phyloP scores from a whole-genome alignment of 2,888 invertebrate species.

The Gerris lacustris region DNA sequence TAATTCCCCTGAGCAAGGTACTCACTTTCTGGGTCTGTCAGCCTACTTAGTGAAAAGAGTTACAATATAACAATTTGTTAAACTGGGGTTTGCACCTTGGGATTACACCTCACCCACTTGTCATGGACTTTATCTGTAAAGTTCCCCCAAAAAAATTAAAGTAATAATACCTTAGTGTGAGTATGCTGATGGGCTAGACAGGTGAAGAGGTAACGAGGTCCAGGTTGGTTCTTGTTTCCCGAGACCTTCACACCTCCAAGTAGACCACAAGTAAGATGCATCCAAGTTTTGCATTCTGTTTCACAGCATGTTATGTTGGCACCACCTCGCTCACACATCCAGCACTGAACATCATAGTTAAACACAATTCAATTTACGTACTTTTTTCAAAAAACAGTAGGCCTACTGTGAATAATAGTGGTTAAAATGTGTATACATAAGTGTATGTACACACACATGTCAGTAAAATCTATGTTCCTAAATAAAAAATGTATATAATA shows the following conservation, averaged over 20 bases:
- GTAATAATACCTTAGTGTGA: conserved; percentile 25
- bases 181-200: conserved; percentile 26
- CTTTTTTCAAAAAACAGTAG: no score
- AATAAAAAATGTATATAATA: no score
- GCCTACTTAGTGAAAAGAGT: no score
- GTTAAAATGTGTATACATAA: no score
- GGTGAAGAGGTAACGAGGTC: conserved; percentile 25
- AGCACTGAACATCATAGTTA: conserved; percentile 34
- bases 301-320: conserved; percentile 42
- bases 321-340: conserved; percentile 35
- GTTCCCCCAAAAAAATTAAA: not conserved
- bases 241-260: conserved; percentile 42
- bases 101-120: no score
- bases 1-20: no score
- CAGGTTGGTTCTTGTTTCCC: conserved; percentile 20
- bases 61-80: no score
- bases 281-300: conserved; percentile 39
- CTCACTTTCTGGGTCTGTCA: no score
- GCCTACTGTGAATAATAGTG: no score
- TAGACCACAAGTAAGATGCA: conserved; percentile 49
- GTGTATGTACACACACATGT: no score
- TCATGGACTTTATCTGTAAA: not conserved
- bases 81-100: no score
- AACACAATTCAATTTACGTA: conserved; percentile 32
- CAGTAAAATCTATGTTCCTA: no score